Evolutionary conservation across 1,140 invertebrate species (phyloP).

Genomic region (Antheraea mylitta): DNA sequence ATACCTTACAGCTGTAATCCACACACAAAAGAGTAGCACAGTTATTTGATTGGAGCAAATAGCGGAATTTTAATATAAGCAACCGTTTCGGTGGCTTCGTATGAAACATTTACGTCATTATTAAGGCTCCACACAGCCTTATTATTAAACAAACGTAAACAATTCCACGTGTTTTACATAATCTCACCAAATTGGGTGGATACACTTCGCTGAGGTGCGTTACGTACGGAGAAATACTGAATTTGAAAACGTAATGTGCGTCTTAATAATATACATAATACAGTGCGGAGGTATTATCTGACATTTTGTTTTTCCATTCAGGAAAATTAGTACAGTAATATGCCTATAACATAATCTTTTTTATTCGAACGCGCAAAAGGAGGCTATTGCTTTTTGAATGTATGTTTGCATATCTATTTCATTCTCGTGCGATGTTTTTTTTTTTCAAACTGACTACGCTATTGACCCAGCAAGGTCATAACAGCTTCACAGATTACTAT

Average conservation of each 20-base stretch:
- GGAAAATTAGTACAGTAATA: background rate
- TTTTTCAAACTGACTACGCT: no score
- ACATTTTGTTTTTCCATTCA: background rate
- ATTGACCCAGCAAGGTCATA: no score
- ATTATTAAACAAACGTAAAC: conserved; percentile 58
- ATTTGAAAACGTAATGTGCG: conserved; percentile 7
- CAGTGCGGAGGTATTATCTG: conserved; percentile 6
- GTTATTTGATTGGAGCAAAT: conserved; percentile 44
- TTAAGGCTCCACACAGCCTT: conserved; percentile 42
- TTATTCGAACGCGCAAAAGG: no score
- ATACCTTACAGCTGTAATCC: conserved; percentile 37
- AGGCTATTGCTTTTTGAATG: no score
- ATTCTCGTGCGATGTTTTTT: no score
- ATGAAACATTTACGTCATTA: conserved; percentile 62
- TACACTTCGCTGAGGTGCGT: conserved; percentile 20
- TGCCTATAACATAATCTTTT: background rate
- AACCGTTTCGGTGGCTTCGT: conserved; percentile 40
- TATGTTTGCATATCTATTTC: no score
- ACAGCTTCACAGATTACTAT: no score
- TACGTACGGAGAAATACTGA: conserved; percentile 12
- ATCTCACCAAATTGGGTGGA: conserved; percentile 59
- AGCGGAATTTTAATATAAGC: conserved; percentile 58
- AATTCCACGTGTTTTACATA: conserved; percentile 57
- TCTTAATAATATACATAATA: conserved; percentile 2
- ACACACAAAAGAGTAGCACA: conserved; percentile 33